Conservation (phyloP, 2,113 vertebrate genomes). For the Zosterops hypoxanthus region DNA sequence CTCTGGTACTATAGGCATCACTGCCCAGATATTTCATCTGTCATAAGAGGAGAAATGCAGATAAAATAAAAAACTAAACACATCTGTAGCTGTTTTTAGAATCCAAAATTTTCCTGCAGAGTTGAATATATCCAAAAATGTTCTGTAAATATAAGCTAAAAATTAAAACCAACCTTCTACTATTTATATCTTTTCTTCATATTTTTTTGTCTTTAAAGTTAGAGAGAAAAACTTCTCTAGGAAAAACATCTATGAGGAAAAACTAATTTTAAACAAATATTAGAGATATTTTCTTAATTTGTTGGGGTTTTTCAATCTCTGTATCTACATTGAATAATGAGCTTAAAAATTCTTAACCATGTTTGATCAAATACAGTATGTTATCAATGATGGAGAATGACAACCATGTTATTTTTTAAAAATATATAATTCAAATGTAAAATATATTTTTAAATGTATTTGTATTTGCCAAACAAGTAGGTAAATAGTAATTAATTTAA, state of each 20-base stretch:
- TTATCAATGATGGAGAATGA: background rate
- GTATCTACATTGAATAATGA: background rate
- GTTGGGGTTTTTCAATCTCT: background rate
- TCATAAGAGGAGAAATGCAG: background rate
- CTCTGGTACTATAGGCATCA: background rate
- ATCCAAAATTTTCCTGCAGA: background rate
- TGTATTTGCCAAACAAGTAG: background rate
- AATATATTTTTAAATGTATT: background rate
- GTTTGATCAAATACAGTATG: background rate
- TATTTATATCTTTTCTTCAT: background rate
- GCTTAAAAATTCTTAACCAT: background rate
- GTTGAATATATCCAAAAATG: background rate
- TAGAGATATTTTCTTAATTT: background rate
- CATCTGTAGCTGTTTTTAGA: background rate
- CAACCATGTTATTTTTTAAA: background rate
- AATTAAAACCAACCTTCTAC: background rate
- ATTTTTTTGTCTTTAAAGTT: too few relatives aligned
- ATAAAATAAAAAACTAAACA: background rate
- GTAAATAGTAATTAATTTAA: background rate
- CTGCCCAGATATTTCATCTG: background rate
- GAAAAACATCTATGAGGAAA: background rate
- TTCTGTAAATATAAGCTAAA: background rate
- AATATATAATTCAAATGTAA: background rate
- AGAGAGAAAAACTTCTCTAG: background rate
- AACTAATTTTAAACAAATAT: background rate